Evolutionary conservation across 2,888 invertebrate species (phyloP), one percentile per base, ranked within the genome.

Genomic region (Drosophila phalerata): DNA sequence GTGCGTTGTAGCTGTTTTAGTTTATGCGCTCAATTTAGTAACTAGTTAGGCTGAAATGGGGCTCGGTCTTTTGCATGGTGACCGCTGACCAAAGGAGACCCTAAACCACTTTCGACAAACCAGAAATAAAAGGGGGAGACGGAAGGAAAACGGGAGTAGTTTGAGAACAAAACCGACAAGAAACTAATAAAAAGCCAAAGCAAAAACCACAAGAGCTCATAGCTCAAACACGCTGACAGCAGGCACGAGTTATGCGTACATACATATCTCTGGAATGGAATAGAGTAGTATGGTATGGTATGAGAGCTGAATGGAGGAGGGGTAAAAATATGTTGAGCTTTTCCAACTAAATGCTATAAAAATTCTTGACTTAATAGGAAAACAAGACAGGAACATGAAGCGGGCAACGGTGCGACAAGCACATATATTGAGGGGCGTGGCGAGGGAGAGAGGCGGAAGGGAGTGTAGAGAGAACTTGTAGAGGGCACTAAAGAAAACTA

Each of bases 281-380:
- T 30, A 10, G 30, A 30, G 30, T 0, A 42, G 30, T 30, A 17
- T 15, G 10, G 6, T 9, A 10, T 0, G 48, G 30, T 37, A 17
- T 15, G 10, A 28, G 28, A 43, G 22, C n/a, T n/a, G n/a, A n/a
- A 5, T 2, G 52, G 42, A 40, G 48, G 15, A 10, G 52, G 56
- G 51, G 62, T 60, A 69, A 68, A 73, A 83, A 82, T 86, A 85
- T 85, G 84, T 81, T 84, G 79, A 86, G 86, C 83, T 87, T 85
- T 86, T 88, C 83, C 85, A 87, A 81, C 85, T 85, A 86, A 88
- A 87, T 86, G 85, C 88, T 87, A 86, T 86, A 87, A 86, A 86
- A 86, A 86, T 86, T 83, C 88, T 86, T 81, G 83, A 87, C 85
- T 87, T 86, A 85, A 85, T 85, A 87, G 87, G 81, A 87, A 85